A percentile compares a stretch with the other conserved stretches of the same genome.
phyloP scores from a whole-genome alignment of 2,113 vertebrate genomes.

The Brachionichthys hirsutus region DNA sequence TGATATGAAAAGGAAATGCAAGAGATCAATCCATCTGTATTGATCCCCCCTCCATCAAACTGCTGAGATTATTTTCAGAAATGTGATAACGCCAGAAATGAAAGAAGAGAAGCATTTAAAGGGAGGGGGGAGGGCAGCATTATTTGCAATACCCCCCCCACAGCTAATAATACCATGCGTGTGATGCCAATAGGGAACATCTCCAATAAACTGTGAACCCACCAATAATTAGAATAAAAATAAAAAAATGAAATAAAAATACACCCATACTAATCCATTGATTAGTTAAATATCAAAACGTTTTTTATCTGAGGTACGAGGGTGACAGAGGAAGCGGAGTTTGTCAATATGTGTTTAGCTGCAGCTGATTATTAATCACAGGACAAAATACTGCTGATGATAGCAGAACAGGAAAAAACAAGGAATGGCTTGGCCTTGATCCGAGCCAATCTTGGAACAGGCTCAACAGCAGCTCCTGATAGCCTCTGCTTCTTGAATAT shows the following conservation, averaged over 20 bases:
- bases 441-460: slow-evolving; percentile 1
- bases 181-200: slow-evolving; percentile 26
- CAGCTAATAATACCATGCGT: slow-evolving; percentile 29
- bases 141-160: slow-evolving; percentile 37
- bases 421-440: slow-evolving; percentile 32
- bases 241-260: slow-evolving; percentile 32
- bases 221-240: slow-evolving; percentile 9
- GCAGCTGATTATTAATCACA: slow-evolving; percentile 28
- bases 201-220: slow-evolving; percentile 23
- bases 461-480: slow-evolving; percentile 16
- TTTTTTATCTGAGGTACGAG: slow-evolving; percentile 26
- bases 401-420: slow-evolving; percentile 34
- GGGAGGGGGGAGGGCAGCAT: slow-evolving; percentile 26
- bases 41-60: slow-evolving; percentile 66
- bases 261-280: slow-evolving; percentile 3
- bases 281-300: not conserved
- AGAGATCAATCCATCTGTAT: slow-evolving; percentile 56
- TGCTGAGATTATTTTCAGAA: slow-evolving; percentile 64
- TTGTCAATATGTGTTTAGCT: slow-evolving; percentile 57
- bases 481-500: slow-evolving; percentile 48
- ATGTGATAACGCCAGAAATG: slow-evolving; percentile 41
- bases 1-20: slow-evolving; percentile 68
- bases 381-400: slow-evolving; percentile 20
- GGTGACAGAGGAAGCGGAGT: slow-evolving; percentile 44
- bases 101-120: slow-evolving; percentile 45